Evolutionary conservation across 2,113 vertebrate species (phyloP), one percentile per base, ranked within the genome.

Genomic region (Pseudopodoces humilis): DNA sequence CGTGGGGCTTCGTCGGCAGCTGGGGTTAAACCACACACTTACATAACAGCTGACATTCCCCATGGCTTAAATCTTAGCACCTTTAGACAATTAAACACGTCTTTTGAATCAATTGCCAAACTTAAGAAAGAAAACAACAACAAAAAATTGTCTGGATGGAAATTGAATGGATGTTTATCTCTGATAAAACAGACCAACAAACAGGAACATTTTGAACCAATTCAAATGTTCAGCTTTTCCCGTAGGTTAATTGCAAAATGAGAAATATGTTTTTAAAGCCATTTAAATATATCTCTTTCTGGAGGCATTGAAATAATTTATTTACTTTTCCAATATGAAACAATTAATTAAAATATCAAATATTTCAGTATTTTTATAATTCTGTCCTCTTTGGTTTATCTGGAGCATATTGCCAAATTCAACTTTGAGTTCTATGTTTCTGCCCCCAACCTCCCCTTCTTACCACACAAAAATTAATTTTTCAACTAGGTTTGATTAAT

Each of bases 191-290:
- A 89, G 47, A 46, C 16, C 44, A 71, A 63, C 33, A 74, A 84
- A 70, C 2, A 74, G 31, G 59, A 81, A 46, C 19, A 35, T 78
- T 92, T 75, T 47, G 35, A 78, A 86, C 72, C 25, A 55, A 39
- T 49, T 88, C 4, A 62, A 55, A 81, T 53, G 31, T 13, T 69
- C 37, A 17, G 7, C 35, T 92, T 83, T 78, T 3, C 24, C 15
- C 0, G 1, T 20, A 74, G 22, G 15, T 67, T 70, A 92, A 69
- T 35, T 91, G 47, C 37, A 89, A 84, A 94, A 80, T 35, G 15
- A 21, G 43, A 90, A 92, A 78, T 64, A 2, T 44, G 4, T 52
- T 78, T 95, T 92, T 84, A 88, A 81, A 94, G 43, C 52, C 31
- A 83, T 23, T 52, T 6, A 76, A 79, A 74, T 4, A 2, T 50